phyloP scores from a whole-genome alignment of 1,140 invertebrate genomes.

The Amyelois transitella region DNA sequence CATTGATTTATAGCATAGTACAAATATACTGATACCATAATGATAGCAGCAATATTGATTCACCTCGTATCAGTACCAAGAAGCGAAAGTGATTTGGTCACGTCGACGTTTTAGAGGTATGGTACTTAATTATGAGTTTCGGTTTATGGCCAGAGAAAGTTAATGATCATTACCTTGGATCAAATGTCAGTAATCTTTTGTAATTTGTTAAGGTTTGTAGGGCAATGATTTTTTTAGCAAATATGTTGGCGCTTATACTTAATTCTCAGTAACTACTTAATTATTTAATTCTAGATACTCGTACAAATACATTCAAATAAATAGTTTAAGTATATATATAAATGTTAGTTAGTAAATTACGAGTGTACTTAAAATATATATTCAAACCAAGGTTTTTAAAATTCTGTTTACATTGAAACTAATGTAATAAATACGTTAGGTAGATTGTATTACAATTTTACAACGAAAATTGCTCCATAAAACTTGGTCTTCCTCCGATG shows the following conservation, averaged over 20 bases:
- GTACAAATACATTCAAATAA: too few relatives aligned
- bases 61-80: neutral
- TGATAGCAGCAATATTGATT: neutral
- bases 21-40: neutral
- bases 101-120: neutral
- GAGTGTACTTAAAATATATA: too few relatives aligned
- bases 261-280: too few relatives aligned
- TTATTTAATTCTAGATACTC: too few relatives aligned
- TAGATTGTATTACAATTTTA: constrained; percentile 4
- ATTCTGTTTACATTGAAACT: too few relatives aligned
- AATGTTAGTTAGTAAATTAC: too few relatives aligned
- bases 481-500: constrained; percentile 19
- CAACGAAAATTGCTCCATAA: constrained; percentile 28
- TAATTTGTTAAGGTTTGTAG: neutral
- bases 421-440: too few relatives aligned
- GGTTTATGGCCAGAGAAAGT: neutral
- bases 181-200: neutral
- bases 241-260: too few relatives aligned
- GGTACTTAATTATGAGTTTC: neutral
- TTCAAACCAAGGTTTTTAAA: too few relatives aligned
- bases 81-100: neutral
- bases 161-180: neutral
- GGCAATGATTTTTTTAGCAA: too few relatives aligned
- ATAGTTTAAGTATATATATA: too few relatives aligned
- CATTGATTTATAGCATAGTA: neutral